Percentiles rank a stretch among this genome's conserved stretches.
Evolutionary conservation across 2,888 invertebrate genomes (phyloP).

Genomic region (Caenorhabditis sulstoni): DNA sequence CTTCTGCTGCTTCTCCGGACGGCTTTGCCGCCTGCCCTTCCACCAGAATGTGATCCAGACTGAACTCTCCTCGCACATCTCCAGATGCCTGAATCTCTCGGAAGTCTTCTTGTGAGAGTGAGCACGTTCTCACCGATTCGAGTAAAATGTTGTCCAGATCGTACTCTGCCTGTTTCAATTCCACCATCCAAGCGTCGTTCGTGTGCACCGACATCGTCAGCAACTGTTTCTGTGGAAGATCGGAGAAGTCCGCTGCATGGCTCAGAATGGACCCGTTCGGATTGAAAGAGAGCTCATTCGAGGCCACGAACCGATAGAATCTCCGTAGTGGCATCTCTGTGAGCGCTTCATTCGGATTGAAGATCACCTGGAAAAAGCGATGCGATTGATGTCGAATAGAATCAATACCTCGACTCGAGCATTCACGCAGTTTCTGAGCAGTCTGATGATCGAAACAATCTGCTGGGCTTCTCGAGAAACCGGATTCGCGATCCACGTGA

Average conservation of each 20-base stretch:
- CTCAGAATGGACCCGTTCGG: constrained; percentile 84
- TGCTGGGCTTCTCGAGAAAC: constrained; percentile 84
- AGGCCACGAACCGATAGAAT: constrained; percentile 95
- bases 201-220: constrained; percentile 86
- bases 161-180: constrained; percentile 85
- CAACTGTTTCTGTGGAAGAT: constrained; percentile 92
- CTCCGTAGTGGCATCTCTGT: constrained; percentile 98
- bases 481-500: constrained; percentile 95
- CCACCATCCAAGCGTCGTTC: constrained; percentile 88
- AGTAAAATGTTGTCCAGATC: constrained; percentile 94
- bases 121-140: constrained; percentile 86
- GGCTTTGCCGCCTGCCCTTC: constrained; percentile 95
- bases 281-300: constrained; percentile 91
- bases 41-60: constrained; percentile 92
- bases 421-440: constrained; percentile 90
- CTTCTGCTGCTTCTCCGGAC: constrained; percentile 19
- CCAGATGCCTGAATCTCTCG: constrained; percentile 7
- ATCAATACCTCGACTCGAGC: constrained; percentile 86
- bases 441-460: constrained; percentile 80
- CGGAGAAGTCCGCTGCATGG: constrained; percentile 85
- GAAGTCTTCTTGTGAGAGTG: background rate
- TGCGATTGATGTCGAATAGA: background rate
- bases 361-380: constrained; percentile 85
- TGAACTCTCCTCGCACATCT: constrained; percentile 89
- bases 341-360: constrained; percentile 95